Evolutionary conservation across 1,140 invertebrate species (phyloP).

Genomic region (Camponotus floridanus): DNA sequence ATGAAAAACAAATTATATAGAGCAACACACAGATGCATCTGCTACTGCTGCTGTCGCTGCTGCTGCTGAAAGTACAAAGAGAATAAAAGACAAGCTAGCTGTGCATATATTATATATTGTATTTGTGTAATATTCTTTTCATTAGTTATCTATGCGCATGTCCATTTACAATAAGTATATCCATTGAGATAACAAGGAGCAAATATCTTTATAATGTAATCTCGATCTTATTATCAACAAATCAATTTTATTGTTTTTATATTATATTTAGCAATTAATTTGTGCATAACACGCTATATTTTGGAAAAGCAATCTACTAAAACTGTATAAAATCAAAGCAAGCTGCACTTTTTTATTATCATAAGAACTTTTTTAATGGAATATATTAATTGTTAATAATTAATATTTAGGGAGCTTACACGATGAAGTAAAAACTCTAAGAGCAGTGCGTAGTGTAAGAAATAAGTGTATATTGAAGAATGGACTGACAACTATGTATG

Average conservation of each 20-base stretch:
- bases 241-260: neutral
- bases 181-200: neutral
- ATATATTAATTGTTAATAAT: neutral
- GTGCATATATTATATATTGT: slow-evolving; percentile 32
- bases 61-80: slow-evolving; percentile 59
- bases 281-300: neutral
- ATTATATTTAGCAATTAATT: neutral
- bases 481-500: slow-evolving; percentile 11
- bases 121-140: slow-evolving; percentile 18
- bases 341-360: neutral
- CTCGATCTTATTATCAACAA: neutral
- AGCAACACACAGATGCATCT: slow-evolving; percentile 16
- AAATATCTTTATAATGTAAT: slow-evolving; percentile 20
- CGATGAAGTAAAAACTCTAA: neutral
- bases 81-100: slow-evolving; percentile 55
- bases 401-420: neutral
- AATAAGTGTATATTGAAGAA: slow-evolving; percentile 37
- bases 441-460: neutral
- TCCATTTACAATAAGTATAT: slow-evolving; percentile 1
- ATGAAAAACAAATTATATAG: slow-evolving; percentile 12
- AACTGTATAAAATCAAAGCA: slow-evolving; percentile 17
- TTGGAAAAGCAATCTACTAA: neutral
- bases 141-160: slow-evolving; percentile 28
- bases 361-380: slow-evolving; percentile 32
- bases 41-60: slow-evolving; percentile 16